phyloP scores from a whole-genome alignment of 2,888 invertebrate genomes.

The Pediacus dermestoides region DNA sequence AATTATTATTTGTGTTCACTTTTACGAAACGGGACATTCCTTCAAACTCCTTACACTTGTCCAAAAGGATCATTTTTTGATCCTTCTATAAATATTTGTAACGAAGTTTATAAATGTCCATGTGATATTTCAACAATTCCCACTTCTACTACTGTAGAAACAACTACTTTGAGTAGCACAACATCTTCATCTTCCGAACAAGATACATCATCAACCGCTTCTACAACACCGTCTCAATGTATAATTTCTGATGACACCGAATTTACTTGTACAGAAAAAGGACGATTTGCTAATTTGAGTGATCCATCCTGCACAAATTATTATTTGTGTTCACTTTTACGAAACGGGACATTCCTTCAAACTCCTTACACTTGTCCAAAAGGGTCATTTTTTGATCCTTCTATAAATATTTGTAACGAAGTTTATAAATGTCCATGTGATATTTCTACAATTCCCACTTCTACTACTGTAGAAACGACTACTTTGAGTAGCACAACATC shows the following conservation, averaged over 20 bases:
- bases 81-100: conserved; percentile 18
- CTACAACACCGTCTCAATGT: neutral
- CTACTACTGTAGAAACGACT: no score
- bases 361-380: conserved; percentile 43
- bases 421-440: conserved; percentile 21
- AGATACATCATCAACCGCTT: neutral
- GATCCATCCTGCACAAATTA: conserved; percentile 25
- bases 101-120: conserved; percentile 19
- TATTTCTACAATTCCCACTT: no score
- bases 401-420: conserved; percentile 16
- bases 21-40: conserved; percentile 7
- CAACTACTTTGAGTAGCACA: no score
- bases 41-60: conserved; percentile 42
- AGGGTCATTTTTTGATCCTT: conserved; percentile 21
- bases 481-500: no score
- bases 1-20: conserved; percentile 23
- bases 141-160: no score
- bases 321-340: conserved; percentile 22
- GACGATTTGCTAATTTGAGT: conserved; percentile 24
- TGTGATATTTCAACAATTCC: no score
- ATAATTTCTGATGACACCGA: conserved; percentile 9
- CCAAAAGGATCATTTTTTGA: conserved; percentile 21
- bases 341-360: conserved; percentile 18
- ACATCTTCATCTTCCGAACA: no score
- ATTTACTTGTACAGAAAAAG: conserved; percentile 19